Evolutionary conservation across 37 sponge, comb jelly and placozoan species (phyloP).

Genomic region (Axinella damicornis): DNA sequence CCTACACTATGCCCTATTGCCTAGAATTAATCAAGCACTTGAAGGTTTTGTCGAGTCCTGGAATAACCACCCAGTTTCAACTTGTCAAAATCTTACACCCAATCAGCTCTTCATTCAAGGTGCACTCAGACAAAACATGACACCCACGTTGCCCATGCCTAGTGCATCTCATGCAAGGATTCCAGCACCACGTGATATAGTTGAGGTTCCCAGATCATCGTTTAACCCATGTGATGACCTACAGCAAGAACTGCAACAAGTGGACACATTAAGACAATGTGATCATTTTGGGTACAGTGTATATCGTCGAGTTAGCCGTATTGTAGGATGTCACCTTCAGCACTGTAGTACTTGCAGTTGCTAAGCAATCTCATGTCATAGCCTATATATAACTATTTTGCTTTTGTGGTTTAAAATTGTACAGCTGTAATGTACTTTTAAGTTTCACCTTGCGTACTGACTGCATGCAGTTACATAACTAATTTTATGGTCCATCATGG

Average conservation of each 20-base stretch:
- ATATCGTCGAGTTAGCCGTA: background rate
- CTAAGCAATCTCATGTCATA: too few relatives aligned
- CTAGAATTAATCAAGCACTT: constrained; percentile 12
- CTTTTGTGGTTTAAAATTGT: too few relatives aligned
- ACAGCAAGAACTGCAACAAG: background rate
- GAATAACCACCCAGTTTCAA: constrained; percentile 20
- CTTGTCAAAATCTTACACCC: constrained; percentile 9
- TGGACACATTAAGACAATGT: background rate
- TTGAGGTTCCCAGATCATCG: background rate
- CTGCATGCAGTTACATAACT: too few relatives aligned
- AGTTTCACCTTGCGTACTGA: too few relatives aligned
- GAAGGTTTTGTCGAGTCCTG: constrained; percentile 9
- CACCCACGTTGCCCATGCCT: background rate
- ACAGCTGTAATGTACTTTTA: too few relatives aligned
- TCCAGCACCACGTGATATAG: background rate
- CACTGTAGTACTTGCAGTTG: too few relatives aligned
- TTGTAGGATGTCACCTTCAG: background rate
- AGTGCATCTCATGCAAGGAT: too few relatives aligned
- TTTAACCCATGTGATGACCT: background rate
- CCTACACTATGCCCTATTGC: background rate
- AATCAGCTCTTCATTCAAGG: constrained; percentile 3
- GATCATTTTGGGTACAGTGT: background rate
- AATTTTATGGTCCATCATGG: too few relatives aligned
- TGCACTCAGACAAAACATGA: background rate
- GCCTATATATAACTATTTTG: too few relatives aligned